phyloP scores from a whole-genome alignment of 2,888 invertebrate genomes.

The Phengaris arion region DNA sequence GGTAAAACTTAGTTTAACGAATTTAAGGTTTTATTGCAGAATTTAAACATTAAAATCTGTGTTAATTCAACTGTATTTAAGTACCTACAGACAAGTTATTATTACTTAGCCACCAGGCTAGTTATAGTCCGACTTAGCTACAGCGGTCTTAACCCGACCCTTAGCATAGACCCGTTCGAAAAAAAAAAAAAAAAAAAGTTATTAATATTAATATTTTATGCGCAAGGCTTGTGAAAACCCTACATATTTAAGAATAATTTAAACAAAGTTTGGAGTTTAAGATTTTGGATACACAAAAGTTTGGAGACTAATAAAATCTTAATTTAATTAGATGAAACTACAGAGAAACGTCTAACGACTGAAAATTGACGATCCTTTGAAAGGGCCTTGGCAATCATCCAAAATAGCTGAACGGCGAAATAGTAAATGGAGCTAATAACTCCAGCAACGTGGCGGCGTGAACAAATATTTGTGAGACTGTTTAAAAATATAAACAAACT shows the following conservation, averaged over 20 bases:
- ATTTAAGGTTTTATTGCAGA: neutral
- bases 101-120: too few relatives aligned
- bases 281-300: neutral
- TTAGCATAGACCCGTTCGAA: too few relatives aligned
- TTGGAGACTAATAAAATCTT: neutral
- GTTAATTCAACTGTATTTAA: too few relatives aligned
- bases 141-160: too few relatives aligned
- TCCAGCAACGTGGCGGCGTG: neutral
- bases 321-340: neutral
- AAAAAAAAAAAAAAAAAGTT: too few relatives aligned
- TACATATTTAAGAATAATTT: too few relatives aligned
- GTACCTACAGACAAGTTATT: too few relatives aligned
- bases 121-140: too few relatives aligned
- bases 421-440: neutral
- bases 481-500: conserved; percentile 9
- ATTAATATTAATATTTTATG: too few relatives aligned
- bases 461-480: conserved; percentile 19
- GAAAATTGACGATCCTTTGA: conserved; percentile 14
- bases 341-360: neutral
- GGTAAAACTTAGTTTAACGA: neutral
- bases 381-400: conserved; percentile 10
- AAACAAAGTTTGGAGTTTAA: too few relatives aligned
- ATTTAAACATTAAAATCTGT: neutral
- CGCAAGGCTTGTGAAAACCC: too few relatives aligned
- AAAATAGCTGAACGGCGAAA: conserved; percentile 1